These are phyloP conservation scores for Epizoanthus illoricatus DNA, from an alignment of 92 coral and sea anemone genomes.

Conservation along the genomic window DNA sequence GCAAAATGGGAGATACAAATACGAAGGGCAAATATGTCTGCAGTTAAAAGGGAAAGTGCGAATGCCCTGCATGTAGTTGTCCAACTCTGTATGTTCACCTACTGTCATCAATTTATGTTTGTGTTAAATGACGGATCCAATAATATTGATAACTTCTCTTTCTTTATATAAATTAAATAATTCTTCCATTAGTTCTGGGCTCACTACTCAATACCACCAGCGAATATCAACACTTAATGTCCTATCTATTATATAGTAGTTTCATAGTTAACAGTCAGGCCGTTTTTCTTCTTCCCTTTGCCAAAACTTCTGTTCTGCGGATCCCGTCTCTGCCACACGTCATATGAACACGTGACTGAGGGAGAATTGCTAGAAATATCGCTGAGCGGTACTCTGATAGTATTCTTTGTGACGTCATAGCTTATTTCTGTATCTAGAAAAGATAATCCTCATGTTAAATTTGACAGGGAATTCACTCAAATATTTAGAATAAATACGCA, in stretches of 20 bases:
- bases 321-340: conserved; percentile 79
- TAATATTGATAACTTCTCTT: no score
- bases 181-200: background rate
- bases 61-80: no score
- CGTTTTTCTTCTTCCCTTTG: conserved; percentile 64
- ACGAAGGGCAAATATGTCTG: no score
- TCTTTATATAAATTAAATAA: no score
- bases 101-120: no score
- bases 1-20: no score
- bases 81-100: no score
- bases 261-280: conserved; percentile 53
- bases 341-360: conserved; percentile 65
- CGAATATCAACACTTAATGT: background rate
- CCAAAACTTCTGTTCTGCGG: conserved; percentile 69
- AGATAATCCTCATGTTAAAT: background rate
- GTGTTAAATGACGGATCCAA: no score
- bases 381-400: conserved; percentile 50
- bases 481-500: no score
- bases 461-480: no score
- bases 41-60: no score
- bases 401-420: conserved; percentile 34
- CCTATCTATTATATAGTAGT: conserved; percentile 54
- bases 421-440: conserved; percentile 2
- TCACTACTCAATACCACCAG: background rate
- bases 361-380: conserved; percentile 58